A percentile compares a stretch with the other conserved stretches of the same genome.
These are phyloP conservation scores for Brachystomella parvula DNA, from an alignment of 1,140 invertebrate genomes.

Conservation along the genomic window DNA sequence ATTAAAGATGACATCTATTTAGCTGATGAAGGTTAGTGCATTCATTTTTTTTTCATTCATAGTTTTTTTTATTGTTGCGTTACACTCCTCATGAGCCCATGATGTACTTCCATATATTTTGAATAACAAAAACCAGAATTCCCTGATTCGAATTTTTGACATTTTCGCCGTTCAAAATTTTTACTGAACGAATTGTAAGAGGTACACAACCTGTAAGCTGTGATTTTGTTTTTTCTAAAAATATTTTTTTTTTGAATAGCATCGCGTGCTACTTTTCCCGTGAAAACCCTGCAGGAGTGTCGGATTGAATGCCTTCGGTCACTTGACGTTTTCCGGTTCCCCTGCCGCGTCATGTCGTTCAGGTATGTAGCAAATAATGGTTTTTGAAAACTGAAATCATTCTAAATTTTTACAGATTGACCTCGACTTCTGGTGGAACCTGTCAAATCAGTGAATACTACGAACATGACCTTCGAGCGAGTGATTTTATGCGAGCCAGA, in stretches of 20 bases:
- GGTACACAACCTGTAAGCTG: too few relatives aligned
- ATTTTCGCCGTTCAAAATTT: too few relatives aligned
- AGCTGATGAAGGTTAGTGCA: constrained; percentile 20
- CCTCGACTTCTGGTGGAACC: constrained; percentile 28
- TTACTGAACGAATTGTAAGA: too few relatives aligned
- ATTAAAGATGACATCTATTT: constrained; percentile 27
- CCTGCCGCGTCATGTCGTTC: constrained; percentile 30
- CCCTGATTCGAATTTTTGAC: too few relatives aligned
- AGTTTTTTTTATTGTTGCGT: neutral
- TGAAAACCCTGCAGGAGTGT: constrained; percentile 36
- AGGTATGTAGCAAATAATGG: constrained; percentile 12
- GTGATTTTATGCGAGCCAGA: constrained; percentile 26
- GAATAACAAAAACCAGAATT: too few relatives aligned
- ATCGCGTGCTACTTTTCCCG: constrained; percentile 33
- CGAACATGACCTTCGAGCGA: constrained; percentile 11
- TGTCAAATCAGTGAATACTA: constrained; percentile 32
- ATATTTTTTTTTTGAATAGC: too few relatives aligned
- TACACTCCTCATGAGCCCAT: too few relatives aligned
- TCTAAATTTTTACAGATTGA: constrained; percentile 21
- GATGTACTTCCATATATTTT: too few relatives aligned
- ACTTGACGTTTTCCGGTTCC: constrained; percentile 32
- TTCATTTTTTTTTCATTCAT: too few relatives aligned
- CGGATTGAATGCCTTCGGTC: constrained; percentile 32
- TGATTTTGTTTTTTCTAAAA: too few relatives aligned
- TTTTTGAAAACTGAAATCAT: constrained; percentile 11